A percentile compares a stretch with the other conserved stretches of the same genome.
Conservation (phyloP, 2,888 invertebrate genomes). For the Coremacera marginata region DNA sequence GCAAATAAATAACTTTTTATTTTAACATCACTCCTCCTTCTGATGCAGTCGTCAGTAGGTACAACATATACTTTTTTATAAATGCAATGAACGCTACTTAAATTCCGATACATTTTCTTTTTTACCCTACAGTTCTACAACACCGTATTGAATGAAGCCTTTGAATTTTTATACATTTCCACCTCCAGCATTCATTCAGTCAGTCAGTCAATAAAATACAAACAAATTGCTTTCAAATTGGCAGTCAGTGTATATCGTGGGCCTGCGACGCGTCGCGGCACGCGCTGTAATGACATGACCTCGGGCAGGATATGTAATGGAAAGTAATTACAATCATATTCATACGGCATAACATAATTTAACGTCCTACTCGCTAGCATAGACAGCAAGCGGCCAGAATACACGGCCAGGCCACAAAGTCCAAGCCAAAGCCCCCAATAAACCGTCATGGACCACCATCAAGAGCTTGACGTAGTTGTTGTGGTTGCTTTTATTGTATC, state of each 20-base stretch:
- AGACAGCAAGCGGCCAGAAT: slow-evolving; percentile 11
- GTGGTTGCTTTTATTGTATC: neutral
- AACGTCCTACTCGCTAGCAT: slow-evolving; percentile 24
- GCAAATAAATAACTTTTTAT: no score
- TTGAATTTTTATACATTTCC: neutral
- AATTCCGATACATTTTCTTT: neutral
- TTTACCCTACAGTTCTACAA: neutral
- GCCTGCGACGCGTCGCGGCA: slow-evolving; percentile 54
- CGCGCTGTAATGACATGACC: slow-evolving; percentile 62
- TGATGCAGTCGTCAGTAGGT: neutral
- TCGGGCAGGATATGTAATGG: slow-evolving; percentile 59
- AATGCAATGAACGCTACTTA: neutral
- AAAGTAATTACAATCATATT: slow-evolving; percentile 66
- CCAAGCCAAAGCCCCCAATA: neutral
- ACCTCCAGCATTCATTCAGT: neutral
- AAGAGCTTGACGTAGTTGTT: neutral
- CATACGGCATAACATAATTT: slow-evolving; percentile 33
- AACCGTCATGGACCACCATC: slow-evolving; percentile 16
- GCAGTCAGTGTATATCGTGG: slow-evolving; percentile 49
- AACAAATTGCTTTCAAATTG: slow-evolving; percentile 54
- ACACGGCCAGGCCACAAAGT: neutral
- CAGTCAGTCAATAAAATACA: slow-evolving; percentile 49
- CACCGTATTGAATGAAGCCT: neutral
- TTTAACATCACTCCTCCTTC: no score
- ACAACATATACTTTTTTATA: neutral